phyloP scores from a whole-genome alignment of 1,140 invertebrate species.

The Aphaenogaster floridana region DNA sequence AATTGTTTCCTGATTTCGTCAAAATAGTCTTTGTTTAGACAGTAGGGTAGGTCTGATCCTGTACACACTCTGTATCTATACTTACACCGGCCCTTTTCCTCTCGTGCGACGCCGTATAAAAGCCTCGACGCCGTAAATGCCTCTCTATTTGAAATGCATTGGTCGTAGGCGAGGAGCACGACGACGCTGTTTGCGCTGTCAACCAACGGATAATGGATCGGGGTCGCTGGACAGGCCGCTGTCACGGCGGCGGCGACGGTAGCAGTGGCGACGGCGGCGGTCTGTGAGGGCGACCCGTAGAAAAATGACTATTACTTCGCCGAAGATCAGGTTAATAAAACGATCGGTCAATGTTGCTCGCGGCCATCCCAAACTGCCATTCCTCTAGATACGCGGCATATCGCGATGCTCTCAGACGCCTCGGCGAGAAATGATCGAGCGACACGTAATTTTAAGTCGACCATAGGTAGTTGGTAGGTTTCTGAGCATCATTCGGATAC shows the following conservation, averaged over 20 bases:
- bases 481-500: slow-evolving; percentile 7
- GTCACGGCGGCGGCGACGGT: background rate
- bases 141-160: slow-evolving; percentile 83
- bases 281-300: slow-evolving; percentile 25
- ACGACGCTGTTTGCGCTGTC: slow-evolving; percentile 80
- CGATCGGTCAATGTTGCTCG: slow-evolving; percentile 80
- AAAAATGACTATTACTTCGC: slow-evolving; percentile 74
- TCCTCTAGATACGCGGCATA: slow-evolving; percentile 63
- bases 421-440: slow-evolving; percentile 61
- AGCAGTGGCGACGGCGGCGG: background rate
- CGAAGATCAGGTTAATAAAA: slow-evolving; percentile 80
- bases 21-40: background rate
- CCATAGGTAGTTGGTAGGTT: background rate
- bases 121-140: slow-evolving; percentile 60
- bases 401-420: slow-evolving; percentile 49
- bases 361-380: slow-evolving; percentile 55
- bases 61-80: background rate
- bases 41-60: background rate
- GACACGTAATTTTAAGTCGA: slow-evolving; percentile 52
- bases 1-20: background rate
- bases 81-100: slow-evolving; percentile 2
- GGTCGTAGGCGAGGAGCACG: slow-evolving; percentile 74
- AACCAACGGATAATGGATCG: slow-evolving; percentile 81
- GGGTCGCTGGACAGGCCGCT: slow-evolving; percentile 65
- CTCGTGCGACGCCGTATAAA: slow-evolving; percentile 17